A percentile compares a stretch with the other conserved stretches of the same genome.
Conservation (phyloP, 2,113 vertebrate genomes). For the Tragelaphus buxtoni region DNA sequence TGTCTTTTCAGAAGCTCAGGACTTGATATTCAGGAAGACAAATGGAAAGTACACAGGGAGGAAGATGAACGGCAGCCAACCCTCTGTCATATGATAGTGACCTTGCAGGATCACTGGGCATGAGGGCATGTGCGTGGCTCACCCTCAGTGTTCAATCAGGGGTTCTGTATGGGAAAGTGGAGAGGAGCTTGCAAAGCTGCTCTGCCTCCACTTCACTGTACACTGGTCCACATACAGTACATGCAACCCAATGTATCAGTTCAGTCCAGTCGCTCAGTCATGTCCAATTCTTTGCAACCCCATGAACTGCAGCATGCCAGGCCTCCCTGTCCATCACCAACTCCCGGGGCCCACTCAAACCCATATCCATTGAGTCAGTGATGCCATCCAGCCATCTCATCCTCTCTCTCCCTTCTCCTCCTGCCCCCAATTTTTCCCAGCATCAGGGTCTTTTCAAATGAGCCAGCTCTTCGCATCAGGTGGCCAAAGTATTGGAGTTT, state of each 20-base stretch:
- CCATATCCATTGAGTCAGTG: rapidly evolving
- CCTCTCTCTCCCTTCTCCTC: background rate
- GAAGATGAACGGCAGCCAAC: rapidly evolving
- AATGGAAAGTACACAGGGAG: background rate
- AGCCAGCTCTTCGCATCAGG: background rate
- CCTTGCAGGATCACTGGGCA: background rate
- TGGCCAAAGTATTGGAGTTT: background rate
- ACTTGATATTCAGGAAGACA: background rate
- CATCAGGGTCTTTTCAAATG: background rate
- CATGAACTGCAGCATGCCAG: rapidly evolving
- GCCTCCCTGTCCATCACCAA: background rate
- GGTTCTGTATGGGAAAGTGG: background rate
- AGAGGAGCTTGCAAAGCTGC: background rate
- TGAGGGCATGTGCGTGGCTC: background rate
- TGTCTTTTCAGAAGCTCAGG: background rate
- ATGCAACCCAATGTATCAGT: background rate
- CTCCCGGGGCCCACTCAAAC: background rate
- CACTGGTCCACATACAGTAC: background rate
- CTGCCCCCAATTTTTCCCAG: background rate
- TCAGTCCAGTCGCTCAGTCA: background rate
- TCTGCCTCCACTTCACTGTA: background rate
- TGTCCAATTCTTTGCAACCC: background rate
- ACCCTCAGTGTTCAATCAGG: background rate
- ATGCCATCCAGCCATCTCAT: background rate
- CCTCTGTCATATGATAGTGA: background rate